Percentiles rank a stretch among this genome's conserved stretches.
Evolutionary conservation across 2,113 vertebrate genomes (phyloP).

Genomic region (Gopherus flavomarginatus): DNA sequence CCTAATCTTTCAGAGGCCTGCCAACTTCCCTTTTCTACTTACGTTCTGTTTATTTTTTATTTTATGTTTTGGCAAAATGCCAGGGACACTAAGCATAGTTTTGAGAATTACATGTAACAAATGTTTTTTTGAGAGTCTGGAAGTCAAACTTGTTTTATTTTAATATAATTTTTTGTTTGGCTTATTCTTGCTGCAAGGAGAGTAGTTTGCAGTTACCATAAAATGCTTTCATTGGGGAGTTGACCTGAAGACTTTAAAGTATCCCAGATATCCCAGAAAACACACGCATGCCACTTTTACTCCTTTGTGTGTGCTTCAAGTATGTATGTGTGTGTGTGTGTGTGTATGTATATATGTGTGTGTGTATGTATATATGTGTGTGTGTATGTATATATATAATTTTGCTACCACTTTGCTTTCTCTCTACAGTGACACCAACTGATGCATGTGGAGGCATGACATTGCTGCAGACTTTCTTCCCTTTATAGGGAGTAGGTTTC

Average conservation of each 20-base stretch:
- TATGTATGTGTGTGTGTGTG: too few relatives aligned
- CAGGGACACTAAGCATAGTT: not conserved
- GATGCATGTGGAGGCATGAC: slow-evolving; percentile 36
- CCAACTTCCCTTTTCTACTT: slow-evolving; percentile 4
- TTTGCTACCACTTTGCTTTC: slow-evolving; percentile 32
- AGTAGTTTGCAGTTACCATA: not conserved
- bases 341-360: too few relatives aligned
- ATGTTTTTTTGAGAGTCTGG: slow-evolving; percentile 29
- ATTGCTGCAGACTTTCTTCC: slow-evolving; percentile 23
- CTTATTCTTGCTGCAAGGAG: not conserved
- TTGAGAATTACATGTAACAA: slow-evolving; percentile 17
- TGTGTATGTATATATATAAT: not conserved
- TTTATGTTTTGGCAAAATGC: not conserved
- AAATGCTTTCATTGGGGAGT: slow-evolving; percentile 6
- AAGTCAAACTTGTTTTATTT: slow-evolving; percentile 9
- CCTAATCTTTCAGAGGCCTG: not conserved
- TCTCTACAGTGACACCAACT: slow-evolving; percentile 53
- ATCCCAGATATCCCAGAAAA: not conserved
- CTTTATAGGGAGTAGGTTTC: slow-evolving; percentile 22
- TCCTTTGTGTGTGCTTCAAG: slow-evolving; percentile 31
- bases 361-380: too few relatives aligned
- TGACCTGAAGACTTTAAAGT: not conserved
- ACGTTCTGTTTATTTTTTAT: not conserved
- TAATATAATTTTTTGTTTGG: not conserved
- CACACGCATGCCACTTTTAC: not conserved